Conservation (phyloP, 2,113 vertebrate genomes). For the Pseudolaguvia tuberculata region DNA sequence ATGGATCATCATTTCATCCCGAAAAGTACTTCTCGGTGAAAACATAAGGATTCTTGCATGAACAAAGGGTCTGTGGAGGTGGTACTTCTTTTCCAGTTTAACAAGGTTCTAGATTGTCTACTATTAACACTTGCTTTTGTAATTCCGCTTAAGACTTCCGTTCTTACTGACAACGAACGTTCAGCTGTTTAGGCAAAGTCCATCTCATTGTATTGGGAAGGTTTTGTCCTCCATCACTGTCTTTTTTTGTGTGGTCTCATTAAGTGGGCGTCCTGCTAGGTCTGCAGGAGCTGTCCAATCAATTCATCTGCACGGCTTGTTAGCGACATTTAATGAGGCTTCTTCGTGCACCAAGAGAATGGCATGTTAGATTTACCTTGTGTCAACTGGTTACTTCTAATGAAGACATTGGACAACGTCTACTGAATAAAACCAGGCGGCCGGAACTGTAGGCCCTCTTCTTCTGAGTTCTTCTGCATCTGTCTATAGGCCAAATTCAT, state of each 20-base stretch:
- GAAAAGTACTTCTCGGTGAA: neutral
- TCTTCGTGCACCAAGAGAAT: constrained; percentile 84
- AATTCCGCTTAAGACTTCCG: constrained; percentile 20
- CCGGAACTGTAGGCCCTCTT: constrained; percentile 64
- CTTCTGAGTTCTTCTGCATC: constrained; percentile 60
- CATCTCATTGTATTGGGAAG: constrained; percentile 48
- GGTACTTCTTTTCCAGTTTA: neutral
- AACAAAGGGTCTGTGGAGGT: neutral
- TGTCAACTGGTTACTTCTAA: constrained; percentile 98
- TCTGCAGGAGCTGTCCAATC: constrained; percentile 89
- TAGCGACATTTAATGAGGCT: constrained; percentile 99
- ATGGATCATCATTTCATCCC: too few relatives aligned
- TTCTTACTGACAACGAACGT: neutral
- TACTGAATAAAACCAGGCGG: constrained; percentile 76
- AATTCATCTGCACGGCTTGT: constrained; percentile 98
- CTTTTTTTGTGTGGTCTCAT: constrained; percentile 93
- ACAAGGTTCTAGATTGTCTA: neutral
- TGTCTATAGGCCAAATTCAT: constrained; percentile 50
- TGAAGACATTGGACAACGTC: constrained; percentile 75
- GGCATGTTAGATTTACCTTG: constrained; percentile 93
- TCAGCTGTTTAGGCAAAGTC: constrained; percentile 25
- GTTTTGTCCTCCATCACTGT: constrained; percentile 43
- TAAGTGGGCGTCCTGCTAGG: constrained; percentile 96
- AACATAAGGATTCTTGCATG: neutral
- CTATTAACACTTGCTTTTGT: constrained; percentile 18